These are phyloP conservation scores for Crotophaga sulcirostris DNA, from an alignment of 2,113 vertebrate species.

Conservation along the genomic window DNA sequence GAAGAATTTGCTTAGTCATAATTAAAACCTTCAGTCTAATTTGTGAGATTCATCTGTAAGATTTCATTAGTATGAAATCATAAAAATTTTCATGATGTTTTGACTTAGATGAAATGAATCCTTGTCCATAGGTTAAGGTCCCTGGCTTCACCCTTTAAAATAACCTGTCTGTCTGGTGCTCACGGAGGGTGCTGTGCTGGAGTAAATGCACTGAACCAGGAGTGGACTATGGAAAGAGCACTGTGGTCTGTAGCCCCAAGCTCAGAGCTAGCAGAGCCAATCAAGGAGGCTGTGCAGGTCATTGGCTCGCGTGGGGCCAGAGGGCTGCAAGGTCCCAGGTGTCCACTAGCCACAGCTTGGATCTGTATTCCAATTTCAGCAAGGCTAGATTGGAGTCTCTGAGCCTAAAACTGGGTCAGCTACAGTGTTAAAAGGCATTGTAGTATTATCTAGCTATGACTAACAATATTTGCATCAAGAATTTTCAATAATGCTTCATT, in stretches of 20 bases:
- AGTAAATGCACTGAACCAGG: not conserved
- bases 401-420: not conserved
- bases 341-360: not conserved
- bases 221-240: not conserved
- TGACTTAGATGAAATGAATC: not conserved
- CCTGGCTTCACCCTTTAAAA: not conserved
- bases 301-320: not conserved
- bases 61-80: not conserved
- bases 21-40: slow-evolving; percentile 14
- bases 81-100: not conserved
- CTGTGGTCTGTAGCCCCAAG: not conserved
- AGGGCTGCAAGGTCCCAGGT: not conserved
- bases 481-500: slow-evolving; percentile 6
- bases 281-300: not conserved
- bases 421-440: not conserved
- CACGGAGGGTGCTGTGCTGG: not conserved
- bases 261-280: not conserved
- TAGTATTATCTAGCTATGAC: not conserved
- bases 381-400: not conserved
- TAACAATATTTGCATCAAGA: not conserved
- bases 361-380: accelerated
- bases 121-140: not conserved
- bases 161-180: not conserved
- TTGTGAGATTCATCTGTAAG: not conserved
- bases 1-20: slow-evolving; percentile 21